These are phyloP conservation scores for Meghimatium bilineatum DNA, from an alignment of 2,888 invertebrate species.

Conservation along the genomic window DNA sequence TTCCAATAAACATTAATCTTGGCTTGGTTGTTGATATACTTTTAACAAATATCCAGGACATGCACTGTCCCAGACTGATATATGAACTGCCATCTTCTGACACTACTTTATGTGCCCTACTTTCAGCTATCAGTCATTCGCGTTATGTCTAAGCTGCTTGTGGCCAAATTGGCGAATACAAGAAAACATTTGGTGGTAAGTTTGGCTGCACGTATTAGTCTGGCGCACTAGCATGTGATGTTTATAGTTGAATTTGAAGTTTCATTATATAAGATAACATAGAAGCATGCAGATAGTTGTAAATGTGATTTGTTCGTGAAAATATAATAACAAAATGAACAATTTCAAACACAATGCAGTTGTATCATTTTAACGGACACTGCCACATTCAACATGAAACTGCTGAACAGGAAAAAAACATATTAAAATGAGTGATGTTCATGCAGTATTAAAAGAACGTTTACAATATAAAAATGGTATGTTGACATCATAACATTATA, in stretches of 20 bases:
- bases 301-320: no score
- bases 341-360: no score
- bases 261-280: not conserved
- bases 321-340: no score
- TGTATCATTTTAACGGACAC: no score
- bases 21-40: no score
- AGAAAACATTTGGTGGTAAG: conserved; percentile 34
- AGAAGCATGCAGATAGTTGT: not conserved
- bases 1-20: no score
- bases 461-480: no score
- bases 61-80: not conserved
- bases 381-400: no score
- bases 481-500: no score
- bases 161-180: conserved; percentile 11
- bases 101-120: conserved; percentile 15
- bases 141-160: conserved; percentile 42
- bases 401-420: no score
- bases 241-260: not conserved
- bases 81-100: not conserved
- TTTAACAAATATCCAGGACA: not conserved
- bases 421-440: no score
- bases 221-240: conserved; percentile 4
- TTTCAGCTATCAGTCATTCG: conserved; percentile 42
- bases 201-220: not conserved
- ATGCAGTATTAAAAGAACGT: no score